Percentiles rank a stretch among this genome's conserved stretches.
These are phyloP conservation scores for Spatulosminthurus flaviceps DNA, from an alignment of 2,888 invertebrate species.

Conservation along the genomic window DNA sequence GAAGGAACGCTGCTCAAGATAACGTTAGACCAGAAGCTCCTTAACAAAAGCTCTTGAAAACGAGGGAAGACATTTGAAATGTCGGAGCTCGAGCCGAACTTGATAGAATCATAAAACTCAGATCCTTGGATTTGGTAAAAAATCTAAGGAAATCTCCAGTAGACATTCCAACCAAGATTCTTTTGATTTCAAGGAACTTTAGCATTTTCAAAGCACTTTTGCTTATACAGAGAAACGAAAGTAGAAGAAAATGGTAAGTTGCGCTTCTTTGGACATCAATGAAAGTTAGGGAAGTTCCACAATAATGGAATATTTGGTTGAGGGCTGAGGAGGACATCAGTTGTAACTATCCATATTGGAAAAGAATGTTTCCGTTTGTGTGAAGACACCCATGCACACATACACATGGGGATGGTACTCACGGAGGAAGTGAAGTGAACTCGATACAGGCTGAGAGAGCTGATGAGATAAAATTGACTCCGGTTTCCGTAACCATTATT, in stretches of 20 bases:
- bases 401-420: neutral
- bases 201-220: neutral
- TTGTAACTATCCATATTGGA: neutral
- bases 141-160: too few relatives aligned
- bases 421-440: neutral
- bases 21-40: too few relatives aligned
- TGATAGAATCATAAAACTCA: too few relatives aligned
- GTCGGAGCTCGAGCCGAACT: too few relatives aligned
- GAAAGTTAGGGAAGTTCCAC: neutral
- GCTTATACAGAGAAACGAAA: neutral
- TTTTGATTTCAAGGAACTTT: neutral
- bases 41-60: too few relatives aligned
- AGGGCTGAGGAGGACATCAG: neutral
- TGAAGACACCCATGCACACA: neutral
- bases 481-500: neutral
- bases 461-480: constrained; percentile 21
- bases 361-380: constrained; percentile 27
- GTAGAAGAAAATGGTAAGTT: neutral
- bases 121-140: too few relatives aligned
- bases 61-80: too few relatives aligned
- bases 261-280: neutral
- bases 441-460: neutral
- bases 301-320: constrained; percentile 1
- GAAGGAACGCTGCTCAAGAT: too few relatives aligned
- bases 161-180: neutral